phyloP scores from a whole-genome alignment of 2,888 invertebrate genomes.

The Trachelus stipa region DNA sequence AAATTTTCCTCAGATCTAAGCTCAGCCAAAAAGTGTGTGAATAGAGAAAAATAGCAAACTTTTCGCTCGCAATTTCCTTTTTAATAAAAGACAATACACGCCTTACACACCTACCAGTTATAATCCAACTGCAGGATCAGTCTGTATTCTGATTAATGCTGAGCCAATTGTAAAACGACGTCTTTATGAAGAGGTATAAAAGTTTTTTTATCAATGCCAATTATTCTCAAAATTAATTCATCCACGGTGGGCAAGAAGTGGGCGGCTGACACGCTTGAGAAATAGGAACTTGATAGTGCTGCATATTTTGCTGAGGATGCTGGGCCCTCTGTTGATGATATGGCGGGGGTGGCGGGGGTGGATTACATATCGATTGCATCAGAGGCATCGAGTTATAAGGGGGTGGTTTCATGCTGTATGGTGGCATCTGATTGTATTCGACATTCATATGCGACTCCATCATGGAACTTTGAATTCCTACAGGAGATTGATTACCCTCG shows the following conservation, averaged over 20 bases:
- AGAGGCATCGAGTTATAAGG: constrained; percentile 51
- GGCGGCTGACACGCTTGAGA: constrained; percentile 52
- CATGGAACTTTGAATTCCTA: constrained; percentile 38
- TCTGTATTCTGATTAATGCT: neutral
- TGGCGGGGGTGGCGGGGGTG: constrained; percentile 55
- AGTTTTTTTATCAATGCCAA: neutral
- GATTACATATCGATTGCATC: constrained; percentile 59
- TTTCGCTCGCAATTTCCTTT: neutral
- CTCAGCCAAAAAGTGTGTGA: neutral
- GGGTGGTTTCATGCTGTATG: constrained; percentile 49
- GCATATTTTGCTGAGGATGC: constrained; percentile 43
- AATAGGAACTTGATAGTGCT: constrained; percentile 51
- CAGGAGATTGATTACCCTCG: constrained; percentile 53
- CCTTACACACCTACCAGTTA: neutral
- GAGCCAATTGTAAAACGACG: neutral
- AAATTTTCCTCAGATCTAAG: neutral
- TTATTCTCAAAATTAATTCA: constrained; percentile 39
- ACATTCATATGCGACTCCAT: constrained; percentile 47
- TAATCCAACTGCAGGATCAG: neutral
- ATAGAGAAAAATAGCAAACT: neutral
- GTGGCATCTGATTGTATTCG: constrained; percentile 52
- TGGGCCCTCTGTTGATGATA: constrained; percentile 42
- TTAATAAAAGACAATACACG: neutral
- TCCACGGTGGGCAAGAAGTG: constrained; percentile 51
- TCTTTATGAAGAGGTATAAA: neutral